These are phyloP conservation scores for Diachrysia chrysitis DNA, from an alignment of 2,888 invertebrate species.

Conservation along the genomic window DNA sequence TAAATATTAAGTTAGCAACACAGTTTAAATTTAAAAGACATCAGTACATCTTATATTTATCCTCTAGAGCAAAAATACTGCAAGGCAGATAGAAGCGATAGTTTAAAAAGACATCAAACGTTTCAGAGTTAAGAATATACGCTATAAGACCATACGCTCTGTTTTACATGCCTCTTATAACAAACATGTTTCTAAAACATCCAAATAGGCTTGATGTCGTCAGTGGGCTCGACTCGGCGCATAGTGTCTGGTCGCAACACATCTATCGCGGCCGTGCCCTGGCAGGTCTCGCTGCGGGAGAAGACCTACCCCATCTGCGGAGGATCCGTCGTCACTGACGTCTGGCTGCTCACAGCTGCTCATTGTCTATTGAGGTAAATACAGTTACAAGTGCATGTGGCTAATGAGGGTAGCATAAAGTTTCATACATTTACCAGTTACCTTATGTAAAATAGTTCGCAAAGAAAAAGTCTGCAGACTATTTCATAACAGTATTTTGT, in stretches of 20 bases:
- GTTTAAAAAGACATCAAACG: too few relatives aligned
- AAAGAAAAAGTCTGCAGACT: background rate
- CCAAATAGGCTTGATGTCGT: background rate
- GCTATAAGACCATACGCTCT: too few relatives aligned
- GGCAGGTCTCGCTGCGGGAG: conserved; percentile 87
- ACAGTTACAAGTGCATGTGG: background rate
- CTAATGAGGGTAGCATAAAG: background rate
- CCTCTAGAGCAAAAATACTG: too few relatives aligned
- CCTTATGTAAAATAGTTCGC: too few relatives aligned
- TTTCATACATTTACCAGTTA: too few relatives aligned
- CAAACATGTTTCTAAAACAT: too few relatives aligned
- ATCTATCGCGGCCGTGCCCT: conserved; percentile 86
- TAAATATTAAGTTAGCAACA: too few relatives aligned
- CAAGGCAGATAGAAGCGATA: too few relatives aligned
- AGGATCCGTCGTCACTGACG: conserved; percentile 83
- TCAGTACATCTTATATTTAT: too few relatives aligned
- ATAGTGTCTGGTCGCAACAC: conserved; percentile 87
- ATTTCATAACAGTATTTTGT: background rate
- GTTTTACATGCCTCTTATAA: too few relatives aligned
- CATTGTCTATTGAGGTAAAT: conserved; percentile 82
- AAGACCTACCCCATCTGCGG: conserved; percentile 87
- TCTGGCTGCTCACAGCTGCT: conserved; percentile 86
- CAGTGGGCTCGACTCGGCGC: conserved; percentile 74
- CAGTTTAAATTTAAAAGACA: too few relatives aligned
- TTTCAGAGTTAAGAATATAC: too few relatives aligned